Evolutionary conservation across 2,888 invertebrate species (phyloP), one percentile per base, ranked within the genome.

Genomic region (Eledone cirrhosa): DNA sequence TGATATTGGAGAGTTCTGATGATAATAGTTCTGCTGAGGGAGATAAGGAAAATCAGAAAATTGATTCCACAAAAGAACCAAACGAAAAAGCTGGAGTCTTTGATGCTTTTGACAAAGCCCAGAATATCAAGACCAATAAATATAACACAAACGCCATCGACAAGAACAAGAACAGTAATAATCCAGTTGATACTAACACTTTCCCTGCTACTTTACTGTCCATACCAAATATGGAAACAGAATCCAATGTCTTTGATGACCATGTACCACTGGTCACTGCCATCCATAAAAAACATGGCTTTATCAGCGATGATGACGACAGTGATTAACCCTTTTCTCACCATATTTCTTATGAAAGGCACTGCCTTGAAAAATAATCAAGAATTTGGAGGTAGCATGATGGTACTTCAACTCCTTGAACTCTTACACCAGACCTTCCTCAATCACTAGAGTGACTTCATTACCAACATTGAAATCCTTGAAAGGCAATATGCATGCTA

Each of bases 191-290:
- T 81, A 76, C 86, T 88, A 88, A 84, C 27, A 83, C 87, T 8
- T 89, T 89, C 78, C 89, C 89, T 16, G 89, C 89, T 41, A 89
- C 89, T 1, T 41, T 87, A 79, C 82, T 88, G 47, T 86, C 87
- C 16, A 86, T 87, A 79, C 81, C 81, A 22, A 67, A 65, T 22
- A 80, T 79, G 31, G 86, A 85, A 27, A 86, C 87, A 0, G 89
- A 88, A 80, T 88, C 88, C 0, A 88, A 88, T 76, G 79, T 87
- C 3, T 31, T 72, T n/a, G 87, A 89, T 78, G 89, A 89, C 81
- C 88, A 89, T 80, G 84, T 89, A 31, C 86, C 87, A 14, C 83
- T 89, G n/a, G 83, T 86, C 31, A 81, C 83, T 63, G 86, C 82
- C n/a, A 77, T 87, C 67, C 86, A 86, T 78, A 87, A 84, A 77